Conservation (phyloP, 37 sponge, comb jelly and placozoan genomes). For the Aphrocallistes beatrix region DNA sequence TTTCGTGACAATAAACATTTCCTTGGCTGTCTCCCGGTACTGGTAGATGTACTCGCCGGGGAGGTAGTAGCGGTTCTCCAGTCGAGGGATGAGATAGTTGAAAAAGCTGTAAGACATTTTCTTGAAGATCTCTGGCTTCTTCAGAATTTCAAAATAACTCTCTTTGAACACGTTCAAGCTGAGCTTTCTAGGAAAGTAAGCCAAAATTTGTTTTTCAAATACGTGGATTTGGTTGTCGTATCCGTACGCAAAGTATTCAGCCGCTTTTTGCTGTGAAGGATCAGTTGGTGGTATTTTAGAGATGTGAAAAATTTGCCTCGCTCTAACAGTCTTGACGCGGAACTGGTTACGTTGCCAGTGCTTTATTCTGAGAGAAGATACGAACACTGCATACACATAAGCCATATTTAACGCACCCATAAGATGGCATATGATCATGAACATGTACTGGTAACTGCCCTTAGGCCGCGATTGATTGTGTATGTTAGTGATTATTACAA, state of each 20-base stretch:
- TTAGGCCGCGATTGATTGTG: background rate
- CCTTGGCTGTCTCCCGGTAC: background rate
- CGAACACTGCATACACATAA: background rate
- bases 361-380: background rate
- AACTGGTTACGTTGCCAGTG: background rate
- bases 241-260: background rate
- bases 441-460: background rate
- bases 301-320: background rate
- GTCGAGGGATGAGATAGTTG: background rate
- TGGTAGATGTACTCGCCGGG: background rate
- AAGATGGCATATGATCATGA: background rate
- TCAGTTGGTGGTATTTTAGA: background rate
- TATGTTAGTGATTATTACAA: background rate
- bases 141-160: background rate
- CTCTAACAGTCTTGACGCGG: background rate
- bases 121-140: background rate
- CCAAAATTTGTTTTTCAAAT: background rate
- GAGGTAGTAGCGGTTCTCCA: background rate
- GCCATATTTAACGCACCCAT: background rate
- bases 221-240: background rate
- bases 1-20: slow-evolving; percentile 1
- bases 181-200: background rate
- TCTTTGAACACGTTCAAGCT: background rate
- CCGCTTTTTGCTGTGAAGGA: slow-evolving; percentile 8
- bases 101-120: background rate